phyloP scores from a whole-genome alignment of 2,113 vertebrate genomes.

The Cinclus mexicanus region DNA sequence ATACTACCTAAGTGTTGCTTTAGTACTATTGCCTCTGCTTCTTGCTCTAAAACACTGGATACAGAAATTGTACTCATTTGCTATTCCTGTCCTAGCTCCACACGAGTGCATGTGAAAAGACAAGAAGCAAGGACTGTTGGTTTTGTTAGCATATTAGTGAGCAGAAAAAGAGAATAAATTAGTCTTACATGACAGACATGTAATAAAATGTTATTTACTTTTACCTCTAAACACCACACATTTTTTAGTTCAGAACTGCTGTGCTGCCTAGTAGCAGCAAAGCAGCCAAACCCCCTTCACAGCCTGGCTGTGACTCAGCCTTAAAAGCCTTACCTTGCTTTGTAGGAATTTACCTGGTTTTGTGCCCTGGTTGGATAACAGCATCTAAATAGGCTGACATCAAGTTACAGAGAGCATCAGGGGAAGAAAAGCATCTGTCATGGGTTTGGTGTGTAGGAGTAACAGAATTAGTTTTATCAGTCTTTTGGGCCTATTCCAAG shows the following conservation, averaged over 20 bases:
- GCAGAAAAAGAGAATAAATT: background rate
- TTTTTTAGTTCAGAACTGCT: background rate
- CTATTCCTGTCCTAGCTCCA: background rate
- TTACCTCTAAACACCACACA: background rate
- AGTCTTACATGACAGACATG: background rate
- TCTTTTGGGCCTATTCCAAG: background rate
- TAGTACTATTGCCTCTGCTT: background rate
- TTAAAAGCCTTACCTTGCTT: background rate
- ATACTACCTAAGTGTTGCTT: background rate
- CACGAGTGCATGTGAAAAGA: background rate
- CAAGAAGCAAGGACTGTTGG: background rate
- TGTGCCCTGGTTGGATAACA: background rate
- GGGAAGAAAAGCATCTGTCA: background rate
- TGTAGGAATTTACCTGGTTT: background rate
- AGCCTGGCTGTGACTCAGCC: background rate
- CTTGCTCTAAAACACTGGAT: background rate
- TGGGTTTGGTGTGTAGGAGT: background rate
- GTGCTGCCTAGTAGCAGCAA: background rate
- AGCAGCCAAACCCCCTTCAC: background rate
- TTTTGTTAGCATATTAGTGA: background rate
- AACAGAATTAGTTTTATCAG: slow-evolving; percentile 9
- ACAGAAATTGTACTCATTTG: background rate
- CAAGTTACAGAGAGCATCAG: background rate
- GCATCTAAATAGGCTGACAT: background rate
- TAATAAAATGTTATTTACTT: background rate